phyloP scores from a whole-genome alignment of 2,113 vertebrate genomes.

The Phalacrocorax aristotelis region DNA sequence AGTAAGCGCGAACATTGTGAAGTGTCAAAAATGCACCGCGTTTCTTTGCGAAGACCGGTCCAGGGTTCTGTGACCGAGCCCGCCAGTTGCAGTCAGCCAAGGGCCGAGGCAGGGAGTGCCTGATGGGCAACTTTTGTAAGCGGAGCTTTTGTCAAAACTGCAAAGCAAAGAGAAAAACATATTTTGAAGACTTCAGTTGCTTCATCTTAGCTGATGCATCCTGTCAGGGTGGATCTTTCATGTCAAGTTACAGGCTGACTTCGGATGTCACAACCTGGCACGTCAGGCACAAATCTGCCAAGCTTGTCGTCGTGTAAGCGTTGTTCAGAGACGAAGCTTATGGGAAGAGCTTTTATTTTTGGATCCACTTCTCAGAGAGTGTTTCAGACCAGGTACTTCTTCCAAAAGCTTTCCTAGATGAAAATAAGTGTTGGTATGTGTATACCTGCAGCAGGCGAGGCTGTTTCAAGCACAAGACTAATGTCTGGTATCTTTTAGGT shows the following conservation, averaged over 20 bases:
- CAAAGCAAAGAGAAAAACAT: neutral
- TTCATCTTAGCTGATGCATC: neutral
- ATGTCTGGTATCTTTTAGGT: neutral
- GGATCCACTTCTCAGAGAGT: neutral
- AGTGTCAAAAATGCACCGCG: neutral
- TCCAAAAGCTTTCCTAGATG: neutral
- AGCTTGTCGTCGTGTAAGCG: neutral
- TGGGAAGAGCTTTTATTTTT: neutral
- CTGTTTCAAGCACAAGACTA: neutral
- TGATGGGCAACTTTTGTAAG: neutral
- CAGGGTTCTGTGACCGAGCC: neutral
- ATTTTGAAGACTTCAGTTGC: neutral
- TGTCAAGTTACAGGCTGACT: neutral
- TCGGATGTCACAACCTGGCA: neutral
- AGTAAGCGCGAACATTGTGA: neutral
- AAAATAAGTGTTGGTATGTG: rapidly evolving
- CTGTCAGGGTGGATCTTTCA: neutral
- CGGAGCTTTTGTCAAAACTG: neutral
- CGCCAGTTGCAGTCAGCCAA: neutral
- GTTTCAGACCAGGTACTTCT: neutral
- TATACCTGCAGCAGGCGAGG: neutral
- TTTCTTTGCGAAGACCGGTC: neutral
- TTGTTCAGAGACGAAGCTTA: neutral
- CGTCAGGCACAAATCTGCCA: neutral
- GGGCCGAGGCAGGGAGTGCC: neutral